These are phyloP conservation scores for Oophaga pumilio DNA, from an alignment of 2,113 vertebrate species.

Conservation along the genomic window DNA sequence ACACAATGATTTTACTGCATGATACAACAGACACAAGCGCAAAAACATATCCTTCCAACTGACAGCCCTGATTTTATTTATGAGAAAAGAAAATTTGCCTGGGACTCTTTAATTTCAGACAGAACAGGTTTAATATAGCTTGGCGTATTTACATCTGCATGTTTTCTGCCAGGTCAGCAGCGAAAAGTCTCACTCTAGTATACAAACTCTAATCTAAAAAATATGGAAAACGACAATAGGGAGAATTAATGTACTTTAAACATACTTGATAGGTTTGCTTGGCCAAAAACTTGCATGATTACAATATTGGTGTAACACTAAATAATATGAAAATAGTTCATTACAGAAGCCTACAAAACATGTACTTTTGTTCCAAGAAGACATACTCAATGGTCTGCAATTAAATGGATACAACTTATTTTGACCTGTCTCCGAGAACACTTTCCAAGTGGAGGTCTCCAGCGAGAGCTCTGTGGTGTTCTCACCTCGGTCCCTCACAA, in stretches of 20 bases:
- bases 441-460: conserved; percentile 44
- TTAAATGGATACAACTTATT: conserved; percentile 42
- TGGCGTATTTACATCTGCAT: conserved; percentile 60
- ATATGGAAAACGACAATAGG: conserved; percentile 60
- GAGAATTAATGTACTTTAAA: conserved; percentile 63
- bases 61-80: conserved; percentile 64
- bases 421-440: conserved; percentile 50
- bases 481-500: conserved; percentile 62
- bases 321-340: conserved; percentile 39
- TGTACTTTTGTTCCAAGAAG: conserved; percentile 1
- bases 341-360: conserved; percentile 25
- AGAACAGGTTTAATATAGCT: conserved; percentile 61
- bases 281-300: background rate
- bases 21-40: conserved; percentile 16
- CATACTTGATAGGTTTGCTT: conserved; percentile 56
- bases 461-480: conserved; percentile 59
- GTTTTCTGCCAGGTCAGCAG: conserved; percentile 58
- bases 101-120: conserved; percentile 61
- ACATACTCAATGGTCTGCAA: conserved; percentile 29
- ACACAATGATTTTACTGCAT: conserved; percentile 19
- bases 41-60: conserved; percentile 46
- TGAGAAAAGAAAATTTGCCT: conserved; percentile 62
- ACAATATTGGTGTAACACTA: conserved; percentile 26
- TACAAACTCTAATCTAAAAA: conserved; percentile 64
- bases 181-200: conserved; percentile 62